Conservation (phyloP, 1,140 invertebrate genomes). For the Panagrolaimus sp. region DNA sequence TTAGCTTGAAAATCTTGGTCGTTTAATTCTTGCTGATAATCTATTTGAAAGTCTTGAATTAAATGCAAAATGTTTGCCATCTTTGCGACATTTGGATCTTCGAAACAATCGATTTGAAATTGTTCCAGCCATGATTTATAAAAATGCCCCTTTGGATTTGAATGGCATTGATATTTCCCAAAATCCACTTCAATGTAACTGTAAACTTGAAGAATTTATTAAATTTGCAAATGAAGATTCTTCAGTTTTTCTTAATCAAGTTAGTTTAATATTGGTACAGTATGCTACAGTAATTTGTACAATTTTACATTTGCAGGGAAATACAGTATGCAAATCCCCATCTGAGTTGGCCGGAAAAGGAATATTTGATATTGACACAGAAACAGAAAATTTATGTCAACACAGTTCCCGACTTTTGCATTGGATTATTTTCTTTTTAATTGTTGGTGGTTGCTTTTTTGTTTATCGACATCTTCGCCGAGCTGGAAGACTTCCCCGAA, state of each 20-base stretch:
- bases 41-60: constrained; percentile 30
- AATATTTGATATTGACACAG: constrained; percentile 27
- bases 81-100: constrained; percentile 24
- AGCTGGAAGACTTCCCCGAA: constrained; percentile 4
- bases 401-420: constrained; percentile 22
- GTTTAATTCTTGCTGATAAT: constrained; percentile 32
- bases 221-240: constrained; percentile 33
- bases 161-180: constrained; percentile 35
- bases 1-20: constrained; percentile 26
- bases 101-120: constrained; percentile 21
- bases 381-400: constrained; percentile 24
- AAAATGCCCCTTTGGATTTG: constrained; percentile 22
- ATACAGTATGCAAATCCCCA: constrained; percentile 33
- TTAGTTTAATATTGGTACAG: constrained; percentile 2
- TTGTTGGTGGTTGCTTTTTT: not conserved
- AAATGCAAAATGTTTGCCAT: constrained; percentile 22
- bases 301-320: constrained; percentile 24
- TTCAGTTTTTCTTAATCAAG: constrained; percentile 35
- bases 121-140: constrained; percentile 30
- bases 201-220: constrained; percentile 34
- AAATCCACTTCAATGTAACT: constrained; percentile 41
- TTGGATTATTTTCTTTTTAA: constrained; percentile 32
- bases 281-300: not conserved
- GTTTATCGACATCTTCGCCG: constrained; percentile 15
- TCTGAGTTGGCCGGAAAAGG: constrained; percentile 11